Conservation (phyloP, 2,888 invertebrate genomes). For the Mesorhabditis belari region DNA sequence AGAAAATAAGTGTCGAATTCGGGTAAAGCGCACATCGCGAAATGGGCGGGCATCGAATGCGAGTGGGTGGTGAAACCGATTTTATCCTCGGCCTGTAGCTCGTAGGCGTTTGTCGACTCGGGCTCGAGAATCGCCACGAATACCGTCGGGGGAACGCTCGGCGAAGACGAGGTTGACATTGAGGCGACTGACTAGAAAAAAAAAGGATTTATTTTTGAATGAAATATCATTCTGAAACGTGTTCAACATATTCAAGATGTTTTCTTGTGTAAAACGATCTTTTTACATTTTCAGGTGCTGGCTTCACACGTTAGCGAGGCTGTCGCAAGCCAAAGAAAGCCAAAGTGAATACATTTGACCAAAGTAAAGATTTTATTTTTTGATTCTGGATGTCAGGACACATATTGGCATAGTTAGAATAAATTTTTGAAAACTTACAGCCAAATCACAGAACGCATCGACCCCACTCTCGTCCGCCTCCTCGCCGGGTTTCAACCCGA, state of each 20-base stretch:
- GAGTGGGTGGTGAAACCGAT: neutral
- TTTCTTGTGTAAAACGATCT: no score
- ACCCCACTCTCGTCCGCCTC: neutral
- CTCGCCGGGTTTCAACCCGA: neutral
- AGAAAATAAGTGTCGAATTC: conserved; percentile 41
- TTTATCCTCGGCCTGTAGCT: neutral
- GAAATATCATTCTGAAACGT: no score
- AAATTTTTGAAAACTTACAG: neutral
- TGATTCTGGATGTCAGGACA: neutral
- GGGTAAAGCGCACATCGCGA: conserved; percentile 24
- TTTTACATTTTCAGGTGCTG: no score
- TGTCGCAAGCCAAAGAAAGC: no score
- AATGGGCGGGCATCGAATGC: conserved; percentile 19
- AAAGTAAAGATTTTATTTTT: no score
- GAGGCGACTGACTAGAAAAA: neutral
- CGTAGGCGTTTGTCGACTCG: neutral
- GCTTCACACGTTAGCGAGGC: no score
- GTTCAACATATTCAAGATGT: no score
- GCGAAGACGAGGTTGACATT: neutral
- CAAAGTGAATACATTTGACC: no score
- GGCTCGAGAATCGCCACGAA: neutral
- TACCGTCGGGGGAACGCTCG: neutral
- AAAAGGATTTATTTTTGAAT: neutral
- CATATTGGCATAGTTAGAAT: neutral
- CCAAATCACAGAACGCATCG: neutral